Base-by-base conservation (phyloP, 2,888 invertebrate species). In the Drosophila quinaria region DNA sequence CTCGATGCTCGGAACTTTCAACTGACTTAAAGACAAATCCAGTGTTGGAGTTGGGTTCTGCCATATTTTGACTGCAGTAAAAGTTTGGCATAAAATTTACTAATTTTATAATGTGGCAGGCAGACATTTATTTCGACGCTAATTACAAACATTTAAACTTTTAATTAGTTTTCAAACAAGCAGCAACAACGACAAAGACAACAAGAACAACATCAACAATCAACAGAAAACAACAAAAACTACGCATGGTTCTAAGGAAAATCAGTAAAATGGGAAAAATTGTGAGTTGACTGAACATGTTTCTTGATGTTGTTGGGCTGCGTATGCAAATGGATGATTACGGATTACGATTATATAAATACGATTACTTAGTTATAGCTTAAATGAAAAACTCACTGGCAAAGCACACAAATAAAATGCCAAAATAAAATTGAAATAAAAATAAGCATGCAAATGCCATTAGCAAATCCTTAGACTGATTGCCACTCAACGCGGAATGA, bases 101-200 rank as follows among this genome's bases (percentile, higher is more conserved):
- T 78, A 81, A 86, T 86, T 86, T 81, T 81, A 83, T 83, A 78
- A 84, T 86, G 81, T 76, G 88, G 78, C 73, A 70, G 70, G 74
- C 86, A 88, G 86, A 86, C 88, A 84, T 86, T 86, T 86, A 80
- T 81, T 83, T 74, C 81, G 74, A 78, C 71, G 81, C 87, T 81
- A 88, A 88, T 86, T 88, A 84, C 88, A 84, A 86, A 76, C 84
- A 81, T 80, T 86, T 83, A 70, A 86, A 86, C 78, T 88, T 86
- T 86, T 88, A 86, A 86, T 86, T 86, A 86, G 84, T 86, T 86
- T 88, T 63, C 69, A 65, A 81, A 81, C 82, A 84, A 74, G 54
- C 66, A 44, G 25, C 52, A 56, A 2, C 59, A 68, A 49, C 33
- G 39, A 42, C 37, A 44, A 25, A 58, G 51, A 42, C 33, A 42